These are phyloP conservation scores for Ormia ochracea DNA, from an alignment of 2,888 invertebrate genomes.

Conservation along the genomic window DNA sequence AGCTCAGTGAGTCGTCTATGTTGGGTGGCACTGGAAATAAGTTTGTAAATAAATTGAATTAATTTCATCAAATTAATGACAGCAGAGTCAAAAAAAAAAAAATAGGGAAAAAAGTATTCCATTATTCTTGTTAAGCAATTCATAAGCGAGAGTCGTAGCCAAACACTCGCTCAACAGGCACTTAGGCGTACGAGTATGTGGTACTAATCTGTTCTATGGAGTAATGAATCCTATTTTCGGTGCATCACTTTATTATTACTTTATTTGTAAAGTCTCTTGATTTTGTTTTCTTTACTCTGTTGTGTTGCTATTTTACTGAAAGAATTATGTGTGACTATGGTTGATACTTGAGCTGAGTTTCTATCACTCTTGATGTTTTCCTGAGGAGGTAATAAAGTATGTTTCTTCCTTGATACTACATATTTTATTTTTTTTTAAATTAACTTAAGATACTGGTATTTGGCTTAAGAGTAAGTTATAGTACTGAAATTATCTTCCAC, in stretches of 20 bases:
- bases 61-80: neutral
- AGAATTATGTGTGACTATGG: conserved; percentile 28
- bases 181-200: neutral
- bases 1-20: conserved; percentile 92
- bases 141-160: conserved; percentile 1
- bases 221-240: neutral
- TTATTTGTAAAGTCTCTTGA: neutral
- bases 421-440: conserved; percentile 33
- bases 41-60: conserved; percentile 10
- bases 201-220: neutral
- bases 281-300: conserved; percentile 12
- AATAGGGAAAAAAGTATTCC: neutral
- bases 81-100: no score
- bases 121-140: conserved; percentile 26
- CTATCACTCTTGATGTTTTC: conserved; percentile 45
- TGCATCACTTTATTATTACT: neutral
- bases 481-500: conserved; percentile 15
- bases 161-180: neutral
- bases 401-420: neutral
- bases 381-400: conserved; percentile 58
- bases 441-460: conserved; percentile 18
- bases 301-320: conserved; percentile 35
- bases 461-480: neutral
- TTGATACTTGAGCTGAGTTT: conserved; percentile 52
- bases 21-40: conserved; percentile 88